Conservation (phyloP, 2,888 invertebrate species). For the Siphlonurus alternatus region DNA sequence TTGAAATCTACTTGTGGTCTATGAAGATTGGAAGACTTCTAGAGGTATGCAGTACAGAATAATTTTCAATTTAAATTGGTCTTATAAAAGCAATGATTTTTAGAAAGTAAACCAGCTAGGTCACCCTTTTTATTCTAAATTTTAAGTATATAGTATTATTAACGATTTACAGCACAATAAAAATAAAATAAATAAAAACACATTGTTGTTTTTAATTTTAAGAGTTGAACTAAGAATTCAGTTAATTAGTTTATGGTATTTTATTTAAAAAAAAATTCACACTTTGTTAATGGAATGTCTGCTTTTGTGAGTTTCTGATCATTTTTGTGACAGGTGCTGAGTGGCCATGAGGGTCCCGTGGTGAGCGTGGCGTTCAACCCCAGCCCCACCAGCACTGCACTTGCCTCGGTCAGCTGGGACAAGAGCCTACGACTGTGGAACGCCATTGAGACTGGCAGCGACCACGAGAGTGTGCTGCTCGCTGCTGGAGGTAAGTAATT, state of each 20-base stretch:
- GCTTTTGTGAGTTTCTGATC: too few species aligned
- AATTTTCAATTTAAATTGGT: slow-evolving; percentile 10
- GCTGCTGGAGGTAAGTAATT: slow-evolving; percentile 41
- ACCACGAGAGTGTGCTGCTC: slow-evolving; percentile 64
- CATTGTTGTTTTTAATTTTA: too few species aligned
- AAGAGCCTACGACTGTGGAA: slow-evolving; percentile 84
- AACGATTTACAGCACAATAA: too few species aligned
- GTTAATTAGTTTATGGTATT: too few species aligned
- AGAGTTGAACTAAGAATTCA: too few species aligned
- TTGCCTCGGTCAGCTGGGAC: slow-evolving; percentile 92
- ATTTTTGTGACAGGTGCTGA: slow-evolving; percentile 57
- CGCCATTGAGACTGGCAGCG: slow-evolving; percentile 62
- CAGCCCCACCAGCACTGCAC: slow-evolving; percentile 44
- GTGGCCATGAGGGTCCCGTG: slow-evolving; percentile 90
- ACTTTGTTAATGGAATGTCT: too few species aligned
- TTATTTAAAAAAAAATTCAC: too few species aligned
- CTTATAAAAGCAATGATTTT: background rate
- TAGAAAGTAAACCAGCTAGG: background rate
- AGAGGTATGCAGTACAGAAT: slow-evolving; percentile 57
- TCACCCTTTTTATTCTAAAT: slow-evolving; percentile 8
- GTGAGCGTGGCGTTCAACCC: slow-evolving; percentile 68
- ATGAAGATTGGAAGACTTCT: slow-evolving; percentile 80
- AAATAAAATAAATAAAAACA: slow-evolving; percentile 2
- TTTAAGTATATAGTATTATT: slow-evolving; percentile 10
- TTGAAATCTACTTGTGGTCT: slow-evolving; percentile 94